These are phyloP conservation scores for Neomorphus geoffroyi DNA, from an alignment of 2,797 vertebrate species.

Conservation along the genomic window DNA sequence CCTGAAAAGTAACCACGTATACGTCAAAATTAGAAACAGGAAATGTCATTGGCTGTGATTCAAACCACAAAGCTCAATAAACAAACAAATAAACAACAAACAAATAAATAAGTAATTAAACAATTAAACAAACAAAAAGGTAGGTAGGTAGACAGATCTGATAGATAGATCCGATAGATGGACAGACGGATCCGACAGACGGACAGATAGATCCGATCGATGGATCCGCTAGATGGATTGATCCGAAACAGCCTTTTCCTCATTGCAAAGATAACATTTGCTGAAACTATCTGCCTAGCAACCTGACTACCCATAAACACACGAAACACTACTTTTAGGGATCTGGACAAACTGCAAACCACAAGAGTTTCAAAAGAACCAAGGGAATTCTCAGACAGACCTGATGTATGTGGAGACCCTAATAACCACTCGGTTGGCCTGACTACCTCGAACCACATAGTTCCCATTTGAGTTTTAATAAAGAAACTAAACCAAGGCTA, in stretches of 20 bases:
- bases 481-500: not conserved
- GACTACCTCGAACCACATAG: not conserved
- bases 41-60: not conserved
- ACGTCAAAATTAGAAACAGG: slow-evolving; percentile 1
- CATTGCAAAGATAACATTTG: not conserved
- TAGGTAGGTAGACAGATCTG: too few relatives aligned
- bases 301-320: not conserved
- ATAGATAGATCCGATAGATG: too few relatives aligned
- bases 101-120: not conserved
- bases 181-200: too few relatives aligned
- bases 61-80: not conserved
- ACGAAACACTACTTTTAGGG: not conserved
- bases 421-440: not conserved
- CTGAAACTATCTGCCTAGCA: not conserved
- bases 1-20: not conserved
- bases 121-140: too few relatives aligned
- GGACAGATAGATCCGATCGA: too few relatives aligned
- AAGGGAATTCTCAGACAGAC: not conserved
- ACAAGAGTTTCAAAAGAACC: not conserved
- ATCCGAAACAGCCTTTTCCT: not conserved
- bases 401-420: not conserved
- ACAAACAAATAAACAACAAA: not conserved
- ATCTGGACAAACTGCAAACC: not conserved
- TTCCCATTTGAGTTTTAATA: not conserved
- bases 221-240: too few relatives aligned